Conservation (phyloP, 1,140 invertebrate species). For the Ericerus pela region DNA sequence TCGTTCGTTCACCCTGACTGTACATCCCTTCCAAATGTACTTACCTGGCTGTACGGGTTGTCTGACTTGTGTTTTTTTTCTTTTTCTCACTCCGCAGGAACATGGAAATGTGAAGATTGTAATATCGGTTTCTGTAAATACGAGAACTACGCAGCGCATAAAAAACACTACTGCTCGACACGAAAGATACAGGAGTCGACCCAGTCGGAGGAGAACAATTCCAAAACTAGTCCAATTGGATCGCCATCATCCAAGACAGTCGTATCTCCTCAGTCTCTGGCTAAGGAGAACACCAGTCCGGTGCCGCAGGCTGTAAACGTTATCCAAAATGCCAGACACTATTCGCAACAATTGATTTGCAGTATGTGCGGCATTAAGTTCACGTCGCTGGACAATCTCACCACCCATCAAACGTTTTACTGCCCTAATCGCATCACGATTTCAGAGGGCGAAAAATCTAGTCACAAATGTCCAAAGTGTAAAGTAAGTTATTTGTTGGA, state of each 20-base stretch:
- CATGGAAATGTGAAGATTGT: slow-evolving; percentile 85
- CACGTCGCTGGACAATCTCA: slow-evolving; percentile 78
- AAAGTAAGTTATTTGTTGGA: slow-evolving; percentile 26
- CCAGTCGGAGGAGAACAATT: slow-evolving; percentile 33
- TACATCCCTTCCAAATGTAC: too few relatives aligned
- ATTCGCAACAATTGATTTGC: slow-evolving; percentile 51
- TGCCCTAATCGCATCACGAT: slow-evolving; percentile 52
- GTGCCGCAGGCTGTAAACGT: slow-evolving; percentile 10
- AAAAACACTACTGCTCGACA: slow-evolving; percentile 83
- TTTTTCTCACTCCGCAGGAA: slow-evolving; percentile 25
- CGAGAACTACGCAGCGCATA: slow-evolving; percentile 87
- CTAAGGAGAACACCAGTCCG: slow-evolving; percentile 18
- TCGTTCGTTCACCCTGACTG: too few relatives aligned
- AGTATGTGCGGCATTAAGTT: slow-evolving; percentile 89
- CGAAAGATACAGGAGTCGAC: slow-evolving; percentile 29
- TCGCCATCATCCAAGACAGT: slow-evolving; percentile 15
- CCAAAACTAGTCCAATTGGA: slow-evolving; percentile 20
- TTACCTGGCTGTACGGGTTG: too few relatives aligned
- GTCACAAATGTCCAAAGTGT: slow-evolving; percentile 32
- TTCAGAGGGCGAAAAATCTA: slow-evolving; percentile 19
- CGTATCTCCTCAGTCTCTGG: slow-evolving; percentile 17
- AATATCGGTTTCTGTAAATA: slow-evolving; percentile 94
- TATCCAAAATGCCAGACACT: slow-evolving; percentile 15
- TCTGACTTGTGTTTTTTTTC: too few relatives aligned
- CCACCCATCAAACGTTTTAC: slow-evolving; percentile 86